These are phyloP conservation scores for Bungarus multicinctus DNA, from an alignment of 2,113 vertebrate species.

Conservation along the genomic window DNA sequence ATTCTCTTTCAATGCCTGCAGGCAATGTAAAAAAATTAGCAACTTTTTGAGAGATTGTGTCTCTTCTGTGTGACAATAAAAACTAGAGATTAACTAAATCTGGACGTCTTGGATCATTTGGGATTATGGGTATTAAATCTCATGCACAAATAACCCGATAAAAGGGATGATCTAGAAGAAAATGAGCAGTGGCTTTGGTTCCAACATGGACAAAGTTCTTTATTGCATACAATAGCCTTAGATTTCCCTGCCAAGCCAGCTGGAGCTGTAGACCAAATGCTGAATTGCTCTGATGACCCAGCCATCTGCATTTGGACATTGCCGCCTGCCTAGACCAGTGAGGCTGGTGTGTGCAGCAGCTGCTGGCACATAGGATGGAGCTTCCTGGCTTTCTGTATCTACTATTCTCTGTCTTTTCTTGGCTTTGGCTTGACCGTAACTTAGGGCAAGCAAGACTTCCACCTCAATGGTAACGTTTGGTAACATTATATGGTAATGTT, in stretches of 20 bases:
- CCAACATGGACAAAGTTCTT: background rate
- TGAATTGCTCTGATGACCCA: background rate
- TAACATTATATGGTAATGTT: background rate
- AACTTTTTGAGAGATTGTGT: background rate
- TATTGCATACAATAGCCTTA: background rate
- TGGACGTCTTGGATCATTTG: background rate
- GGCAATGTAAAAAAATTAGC: background rate
- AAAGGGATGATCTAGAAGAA: background rate
- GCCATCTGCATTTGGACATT: background rate
- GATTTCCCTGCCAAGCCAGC: background rate
- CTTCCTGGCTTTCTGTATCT: background rate
- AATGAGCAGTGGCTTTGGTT: background rate
- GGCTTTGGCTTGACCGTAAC: background rate
- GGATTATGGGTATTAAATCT: background rate
- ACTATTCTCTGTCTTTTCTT: background rate
- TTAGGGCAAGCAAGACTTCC: background rate
- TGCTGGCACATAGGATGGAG: background rate
- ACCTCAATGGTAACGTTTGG: no score
- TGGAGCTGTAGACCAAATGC: background rate
- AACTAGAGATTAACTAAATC: background rate
- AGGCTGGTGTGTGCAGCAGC: background rate
- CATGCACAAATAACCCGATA: background rate
- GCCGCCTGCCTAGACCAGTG: background rate
- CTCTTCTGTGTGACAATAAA: background rate
- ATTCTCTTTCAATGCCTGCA: background rate